Conservation (phyloP, 2,888 invertebrate genomes). For the Cheilosia scutellata region DNA sequence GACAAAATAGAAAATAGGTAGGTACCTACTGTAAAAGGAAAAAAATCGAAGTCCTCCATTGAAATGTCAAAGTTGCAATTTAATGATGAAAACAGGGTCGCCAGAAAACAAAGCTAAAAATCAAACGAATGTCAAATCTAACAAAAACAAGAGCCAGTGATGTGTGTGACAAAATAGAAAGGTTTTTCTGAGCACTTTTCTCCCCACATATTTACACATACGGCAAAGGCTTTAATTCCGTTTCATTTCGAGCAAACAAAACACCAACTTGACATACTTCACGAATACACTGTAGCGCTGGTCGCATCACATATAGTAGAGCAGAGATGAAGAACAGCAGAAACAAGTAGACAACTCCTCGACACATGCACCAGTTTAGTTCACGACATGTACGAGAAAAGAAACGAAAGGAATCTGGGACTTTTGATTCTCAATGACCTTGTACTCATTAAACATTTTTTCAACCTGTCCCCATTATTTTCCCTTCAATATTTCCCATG, state of each 20-base stretch:
- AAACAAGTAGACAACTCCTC: conserved; percentile 66
- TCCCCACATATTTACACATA: conserved; percentile 12
- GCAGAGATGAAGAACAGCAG: conserved; percentile 34
- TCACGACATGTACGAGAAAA: conserved; percentile 51
- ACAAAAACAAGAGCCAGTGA: conserved; percentile 27
- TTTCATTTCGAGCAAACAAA: conserved; percentile 67
- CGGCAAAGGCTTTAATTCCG: conserved; percentile 64
- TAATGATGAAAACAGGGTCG: conserved; percentile 45
- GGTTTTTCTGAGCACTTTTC: conserved; percentile 31
- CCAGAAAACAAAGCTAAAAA: conserved; percentile 24
- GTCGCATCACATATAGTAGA: conserved; percentile 5
- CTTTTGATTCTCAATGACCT: conserved; percentile 75
- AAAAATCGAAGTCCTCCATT: conserved; percentile 31
- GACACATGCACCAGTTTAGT: conserved; percentile 69
- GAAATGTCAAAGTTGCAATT: conserved; percentile 66
- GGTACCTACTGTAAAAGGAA: too few species aligned
- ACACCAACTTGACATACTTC: conserved; percentile 74
- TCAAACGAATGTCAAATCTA: conserved; percentile 65
- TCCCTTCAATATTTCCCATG: conserved; percentile 48
- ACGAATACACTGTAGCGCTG: conserved; percentile 57
- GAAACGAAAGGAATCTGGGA: conserved; percentile 65
- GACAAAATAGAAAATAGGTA: background rate
- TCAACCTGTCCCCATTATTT: conserved; percentile 22
- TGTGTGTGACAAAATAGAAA: conserved; percentile 33
- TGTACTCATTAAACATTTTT: conserved; percentile 73